Percentiles rank a stretch among this genome's conserved stretches.
phyloP scores from a whole-genome alignment of 2,113 vertebrate species.

The Pterocles orientalis region DNA sequence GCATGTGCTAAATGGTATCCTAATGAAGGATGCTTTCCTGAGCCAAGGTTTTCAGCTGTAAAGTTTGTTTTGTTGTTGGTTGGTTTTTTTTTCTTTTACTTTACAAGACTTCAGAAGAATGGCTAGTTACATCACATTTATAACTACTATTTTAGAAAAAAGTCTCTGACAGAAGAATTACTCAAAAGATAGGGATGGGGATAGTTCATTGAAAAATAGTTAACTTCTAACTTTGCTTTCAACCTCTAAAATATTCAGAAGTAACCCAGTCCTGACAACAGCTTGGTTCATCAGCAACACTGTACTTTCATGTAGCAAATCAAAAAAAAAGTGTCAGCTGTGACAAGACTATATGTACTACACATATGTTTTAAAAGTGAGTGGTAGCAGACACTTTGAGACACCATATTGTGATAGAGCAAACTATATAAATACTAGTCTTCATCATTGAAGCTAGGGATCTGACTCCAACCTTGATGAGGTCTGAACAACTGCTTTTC shows the following conservation, averaged over 20 bases:
- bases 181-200: background rate
- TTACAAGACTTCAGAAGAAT: background rate
- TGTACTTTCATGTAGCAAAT: slow-evolving; percentile 13
- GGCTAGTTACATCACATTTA: background rate
- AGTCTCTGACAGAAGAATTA: background rate
- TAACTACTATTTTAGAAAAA: background rate
- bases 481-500: background rate
- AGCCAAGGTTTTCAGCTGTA: background rate
- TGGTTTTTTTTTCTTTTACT: background rate
- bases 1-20: background rate
- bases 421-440: slow-evolving; percentile 23
- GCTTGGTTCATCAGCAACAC: slow-evolving; percentile 30
- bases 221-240: background rate
- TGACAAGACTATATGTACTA: slow-evolving; percentile 1
- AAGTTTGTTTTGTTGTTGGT: background rate
- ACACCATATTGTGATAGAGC: background rate
- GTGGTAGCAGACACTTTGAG: slow-evolving; percentile 50
- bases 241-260: slow-evolving; percentile 15
- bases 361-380: slow-evolving; percentile 28
- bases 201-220: background rate
- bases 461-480: background rate
- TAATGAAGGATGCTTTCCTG: background rate
- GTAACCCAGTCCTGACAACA: slow-evolving; percentile 17
- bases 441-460: background rate
- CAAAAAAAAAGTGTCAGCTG: slow-evolving; percentile 52